Evolutionary conservation across 2,888 invertebrate species (phyloP).

Genomic region (Rhorus exstirpatorius): DNA sequence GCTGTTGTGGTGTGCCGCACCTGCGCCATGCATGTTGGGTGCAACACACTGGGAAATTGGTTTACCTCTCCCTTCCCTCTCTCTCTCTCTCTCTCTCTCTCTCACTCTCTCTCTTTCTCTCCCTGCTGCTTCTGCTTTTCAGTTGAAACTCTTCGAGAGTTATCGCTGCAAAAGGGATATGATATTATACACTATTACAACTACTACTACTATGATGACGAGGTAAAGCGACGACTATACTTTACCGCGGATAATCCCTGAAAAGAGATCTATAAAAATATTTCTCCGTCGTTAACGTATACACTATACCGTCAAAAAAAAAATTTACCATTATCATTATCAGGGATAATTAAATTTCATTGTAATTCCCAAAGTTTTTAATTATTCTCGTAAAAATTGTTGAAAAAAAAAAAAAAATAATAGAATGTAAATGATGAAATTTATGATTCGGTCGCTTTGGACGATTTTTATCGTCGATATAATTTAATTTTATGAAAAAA

Average conservation of each 20-base stretch:
- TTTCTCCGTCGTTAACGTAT: not conserved
- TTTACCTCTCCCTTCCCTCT: conserved; percentile 52
- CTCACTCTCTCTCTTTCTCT: conserved; percentile 13
- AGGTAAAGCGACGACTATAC: conserved; percentile 31
- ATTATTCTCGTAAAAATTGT: too few species aligned
- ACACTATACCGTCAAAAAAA: not conserved
- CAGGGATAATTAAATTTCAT: conserved; percentile 28
- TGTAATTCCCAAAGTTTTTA: not conserved
- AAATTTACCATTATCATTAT: conserved; percentile 49
- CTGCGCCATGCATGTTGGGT: conserved; percentile 75
- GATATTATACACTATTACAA: conserved; percentile 54
- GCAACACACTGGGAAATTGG: conserved; percentile 76
- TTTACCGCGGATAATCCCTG: conserved; percentile 35
- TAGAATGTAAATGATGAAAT: too few species aligned
- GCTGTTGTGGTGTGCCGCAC: conserved; percentile 81
- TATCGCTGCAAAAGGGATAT: conserved; percentile 58
- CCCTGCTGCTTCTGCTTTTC: conserved; percentile 56
- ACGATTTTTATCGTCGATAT: too few species aligned
- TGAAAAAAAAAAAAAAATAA: too few species aligned
- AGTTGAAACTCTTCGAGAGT: conserved; percentile 55
- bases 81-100: conserved; percentile 17
- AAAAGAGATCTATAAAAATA: conserved; percentile 16
- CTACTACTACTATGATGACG: conserved; percentile 11
- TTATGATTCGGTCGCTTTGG: too few species aligned
- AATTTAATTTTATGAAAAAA: too few species aligned